Evolutionary conservation across 1,140 invertebrate species (phyloP).

Genomic region (Lepeophtheirus salmonis): DNA sequence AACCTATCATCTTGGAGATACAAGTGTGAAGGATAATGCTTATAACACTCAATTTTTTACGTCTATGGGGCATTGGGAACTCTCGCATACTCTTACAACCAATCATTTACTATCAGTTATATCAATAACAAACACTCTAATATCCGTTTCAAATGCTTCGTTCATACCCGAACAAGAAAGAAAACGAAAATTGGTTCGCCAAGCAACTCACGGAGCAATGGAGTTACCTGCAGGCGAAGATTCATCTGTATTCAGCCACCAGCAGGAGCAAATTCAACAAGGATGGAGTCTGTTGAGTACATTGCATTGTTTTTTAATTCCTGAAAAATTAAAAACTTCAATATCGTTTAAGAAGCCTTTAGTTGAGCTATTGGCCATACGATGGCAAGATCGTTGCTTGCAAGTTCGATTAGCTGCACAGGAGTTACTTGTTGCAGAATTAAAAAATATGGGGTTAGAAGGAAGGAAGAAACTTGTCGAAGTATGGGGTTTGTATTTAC

Average conservation of each 20-base stretch:
- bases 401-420: constrained; percentile 90
- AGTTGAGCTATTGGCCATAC: constrained; percentile 85
- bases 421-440: constrained; percentile 76
- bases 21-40: constrained; percentile 20
- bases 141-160: constrained; percentile 91
- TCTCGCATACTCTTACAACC: constrained; percentile 80
- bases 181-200: constrained; percentile 15
- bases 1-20: constrained; percentile 26
- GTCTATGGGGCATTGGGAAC: constrained; percentile 74
- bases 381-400: constrained; percentile 96
- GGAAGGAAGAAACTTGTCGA: constrained; percentile 81
- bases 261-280: constrained; percentile 78
- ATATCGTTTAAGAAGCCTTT: constrained; percentile 72
- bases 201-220: constrained; percentile 20
- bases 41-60: constrained; percentile 42
- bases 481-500: constrained; percentile 32
- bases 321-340: constrained; percentile 54
- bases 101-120: constrained; percentile 87
- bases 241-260: constrained; percentile 24
- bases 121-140: constrained; percentile 82
- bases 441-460: constrained; percentile 70
- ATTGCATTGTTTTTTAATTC: constrained; percentile 82
- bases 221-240: constrained; percentile 22
- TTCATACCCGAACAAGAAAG: constrained; percentile 35
- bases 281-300: constrained; percentile 90